Conservation (phyloP, 2,888 invertebrate species). For the Eupithecia exiguata region DNA sequence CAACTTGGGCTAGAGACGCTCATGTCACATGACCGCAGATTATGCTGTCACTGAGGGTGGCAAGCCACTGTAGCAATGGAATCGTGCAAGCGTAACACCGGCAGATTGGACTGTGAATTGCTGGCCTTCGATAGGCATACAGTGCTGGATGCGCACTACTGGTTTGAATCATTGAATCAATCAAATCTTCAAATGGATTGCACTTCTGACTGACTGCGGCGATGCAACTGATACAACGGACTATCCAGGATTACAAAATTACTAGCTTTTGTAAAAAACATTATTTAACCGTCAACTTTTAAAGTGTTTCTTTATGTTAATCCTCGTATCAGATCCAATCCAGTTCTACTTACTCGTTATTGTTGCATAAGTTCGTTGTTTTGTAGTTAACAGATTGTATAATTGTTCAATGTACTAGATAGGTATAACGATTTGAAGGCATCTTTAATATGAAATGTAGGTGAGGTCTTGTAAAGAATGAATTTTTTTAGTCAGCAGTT, state of each 20-base stretch:
- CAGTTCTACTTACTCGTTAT: too few species aligned
- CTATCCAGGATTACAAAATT: too few species aligned
- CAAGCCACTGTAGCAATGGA: neutral
- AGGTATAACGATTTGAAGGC: too few species aligned
- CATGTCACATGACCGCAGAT: constrained; percentile 3
- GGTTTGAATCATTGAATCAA: neutral
- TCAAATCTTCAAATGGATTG: neutral
- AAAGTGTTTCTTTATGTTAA: neutral
- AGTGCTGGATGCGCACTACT: neutral
- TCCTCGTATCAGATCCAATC: neutral
- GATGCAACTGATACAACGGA: too few species aligned
- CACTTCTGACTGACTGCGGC: neutral
- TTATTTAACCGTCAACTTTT: neutral
- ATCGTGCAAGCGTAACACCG: constrained; percentile 1
- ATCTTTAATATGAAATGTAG: too few species aligned
- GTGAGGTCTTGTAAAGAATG: too few species aligned
- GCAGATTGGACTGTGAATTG: neutral
- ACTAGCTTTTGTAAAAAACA: too few species aligned
- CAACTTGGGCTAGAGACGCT: constrained; percentile 48
- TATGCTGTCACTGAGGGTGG: neutral
- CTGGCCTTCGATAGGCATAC: neutral
- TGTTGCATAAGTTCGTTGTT: too few species aligned
- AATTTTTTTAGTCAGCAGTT: too few species aligned
- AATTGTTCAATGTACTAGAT: too few species aligned
- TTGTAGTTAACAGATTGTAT: too few species aligned